Conservation (phyloP, 1,140 invertebrate species). For the Heliothis subflexa region DNA sequence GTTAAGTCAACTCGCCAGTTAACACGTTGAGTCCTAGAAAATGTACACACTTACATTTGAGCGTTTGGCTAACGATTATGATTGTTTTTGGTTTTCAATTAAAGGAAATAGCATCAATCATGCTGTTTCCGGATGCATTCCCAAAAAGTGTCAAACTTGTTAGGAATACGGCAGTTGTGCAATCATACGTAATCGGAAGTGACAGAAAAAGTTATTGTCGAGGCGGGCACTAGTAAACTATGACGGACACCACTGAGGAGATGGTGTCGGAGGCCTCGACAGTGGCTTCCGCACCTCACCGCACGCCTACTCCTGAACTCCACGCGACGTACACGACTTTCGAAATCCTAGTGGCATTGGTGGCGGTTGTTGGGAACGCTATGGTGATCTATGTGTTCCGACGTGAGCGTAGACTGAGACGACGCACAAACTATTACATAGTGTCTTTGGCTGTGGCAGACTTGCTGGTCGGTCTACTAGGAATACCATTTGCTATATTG, state of each 20-base stretch:
- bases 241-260: constrained; percentile 59
- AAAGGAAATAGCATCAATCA: constrained; percentile 19
- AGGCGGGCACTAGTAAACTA: constrained; percentile 45
- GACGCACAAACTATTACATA: constrained; percentile 96
- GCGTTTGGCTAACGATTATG: constrained; percentile 18
- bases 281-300: constrained; percentile 69
- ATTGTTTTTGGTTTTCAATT: constrained; percentile 29
- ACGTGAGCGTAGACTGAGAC: constrained; percentile 90
- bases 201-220: constrained; percentile 6
- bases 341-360: constrained; percentile 93
- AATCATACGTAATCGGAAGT: constrained; percentile 35
- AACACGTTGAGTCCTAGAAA: constrained; percentile 9
- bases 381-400: constrained; percentile 94
- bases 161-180: constrained; percentile 38
- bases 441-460: constrained; percentile 95
- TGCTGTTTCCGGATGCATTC: constrained; percentile 24
- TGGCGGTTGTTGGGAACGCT: constrained; percentile 93
- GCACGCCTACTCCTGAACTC: constrained; percentile 82
- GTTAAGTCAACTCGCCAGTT: constrained; percentile 46
- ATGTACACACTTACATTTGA: neutral
- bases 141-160: constrained; percentile 46
- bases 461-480: constrained; percentile 91
- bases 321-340: constrained; percentile 91
- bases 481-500: constrained; percentile 95
- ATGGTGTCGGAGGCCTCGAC: constrained; percentile 61